phyloP scores from a whole-genome alignment of 2,113 vertebrate genomes.

The Okapia johnstoni region DNA sequence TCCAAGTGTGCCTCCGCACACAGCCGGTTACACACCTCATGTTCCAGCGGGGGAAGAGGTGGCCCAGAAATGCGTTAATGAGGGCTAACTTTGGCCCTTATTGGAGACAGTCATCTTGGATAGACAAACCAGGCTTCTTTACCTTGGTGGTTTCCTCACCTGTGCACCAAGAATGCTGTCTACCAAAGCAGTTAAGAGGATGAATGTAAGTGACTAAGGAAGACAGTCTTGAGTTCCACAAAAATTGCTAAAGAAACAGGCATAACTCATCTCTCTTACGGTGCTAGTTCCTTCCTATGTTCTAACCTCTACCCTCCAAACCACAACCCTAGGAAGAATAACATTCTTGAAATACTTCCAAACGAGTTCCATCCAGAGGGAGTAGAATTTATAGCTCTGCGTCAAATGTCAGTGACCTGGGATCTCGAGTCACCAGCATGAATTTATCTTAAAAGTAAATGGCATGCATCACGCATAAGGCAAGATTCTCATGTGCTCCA shows the following conservation, averaged over 20 bases:
- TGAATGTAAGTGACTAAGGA: background rate
- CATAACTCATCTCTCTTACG: background rate
- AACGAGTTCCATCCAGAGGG: conserved; percentile 23
- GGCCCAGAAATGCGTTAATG: background rate
- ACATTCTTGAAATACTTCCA: conserved; percentile 64
- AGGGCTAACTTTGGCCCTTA: background rate
- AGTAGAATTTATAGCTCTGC: conserved; percentile 53
- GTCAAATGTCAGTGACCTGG: conserved; percentile 52
- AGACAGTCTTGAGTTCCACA: background rate
- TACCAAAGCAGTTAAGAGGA: background rate
- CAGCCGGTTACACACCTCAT: background rate
- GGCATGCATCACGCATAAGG: background rate
- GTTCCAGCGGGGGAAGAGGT: background rate
- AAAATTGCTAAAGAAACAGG: background rate
- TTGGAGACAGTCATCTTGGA: background rate
- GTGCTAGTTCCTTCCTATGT: background rate
- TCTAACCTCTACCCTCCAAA: conserved; percentile 28
- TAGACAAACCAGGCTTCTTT: background rate
- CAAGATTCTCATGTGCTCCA: background rate
- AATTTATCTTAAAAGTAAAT: conserved; percentile 30
- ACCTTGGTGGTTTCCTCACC: background rate
- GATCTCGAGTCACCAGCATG: background rate
- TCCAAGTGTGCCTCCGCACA: background rate
- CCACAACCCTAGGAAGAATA: conserved; percentile 44
- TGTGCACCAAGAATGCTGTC: background rate